phyloP scores from a whole-genome alignment of 2,888 invertebrate genomes.

The Choristoneura rosaceana region DNA sequence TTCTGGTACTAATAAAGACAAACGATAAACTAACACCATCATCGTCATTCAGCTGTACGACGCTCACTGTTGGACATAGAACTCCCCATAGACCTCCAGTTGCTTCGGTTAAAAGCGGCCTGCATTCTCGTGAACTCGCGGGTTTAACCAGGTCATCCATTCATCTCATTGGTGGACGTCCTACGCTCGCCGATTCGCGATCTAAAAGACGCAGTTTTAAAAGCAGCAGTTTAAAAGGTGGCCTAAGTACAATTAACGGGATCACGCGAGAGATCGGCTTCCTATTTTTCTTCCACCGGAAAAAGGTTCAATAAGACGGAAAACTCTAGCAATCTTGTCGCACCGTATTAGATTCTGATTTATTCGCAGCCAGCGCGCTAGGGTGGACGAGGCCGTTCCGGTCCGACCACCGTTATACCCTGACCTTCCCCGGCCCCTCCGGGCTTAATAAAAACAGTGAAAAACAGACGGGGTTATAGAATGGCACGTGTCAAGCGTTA shows the following conservation, averaged over 20 bases:
- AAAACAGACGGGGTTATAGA: conserved; percentile 53
- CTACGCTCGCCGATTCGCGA: too few species aligned
- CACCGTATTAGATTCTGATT: conserved; percentile 81
- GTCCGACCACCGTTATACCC: conserved; percentile 59
- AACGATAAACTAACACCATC: too few species aligned
- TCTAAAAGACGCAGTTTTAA: too few species aligned
- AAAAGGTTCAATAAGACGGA: conserved; percentile 75
- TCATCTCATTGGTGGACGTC: too few species aligned
- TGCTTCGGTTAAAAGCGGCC: too few species aligned
- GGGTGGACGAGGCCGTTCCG: conserved; percentile 74
- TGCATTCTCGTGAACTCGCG: too few species aligned
- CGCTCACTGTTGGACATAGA: too few species aligned
- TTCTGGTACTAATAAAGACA: too few species aligned
- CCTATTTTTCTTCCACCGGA: conserved; percentile 48
- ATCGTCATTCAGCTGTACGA: too few species aligned
- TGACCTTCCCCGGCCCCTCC: conserved; percentile 58
- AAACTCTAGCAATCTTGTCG: conserved; percentile 78
- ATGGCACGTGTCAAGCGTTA: conserved; percentile 60
- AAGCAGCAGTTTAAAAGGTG: background rate
- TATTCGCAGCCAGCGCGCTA: conserved; percentile 69
- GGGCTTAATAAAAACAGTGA: conserved; percentile 41
- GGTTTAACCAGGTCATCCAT: too few species aligned
- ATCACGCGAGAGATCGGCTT: conserved; percentile 28
- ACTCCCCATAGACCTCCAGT: too few species aligned
- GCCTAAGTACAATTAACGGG: conserved; percentile 6